phyloP scores from a whole-genome alignment of 2,797 vertebrate species.

The Thalassophryne amazonica region DNA sequence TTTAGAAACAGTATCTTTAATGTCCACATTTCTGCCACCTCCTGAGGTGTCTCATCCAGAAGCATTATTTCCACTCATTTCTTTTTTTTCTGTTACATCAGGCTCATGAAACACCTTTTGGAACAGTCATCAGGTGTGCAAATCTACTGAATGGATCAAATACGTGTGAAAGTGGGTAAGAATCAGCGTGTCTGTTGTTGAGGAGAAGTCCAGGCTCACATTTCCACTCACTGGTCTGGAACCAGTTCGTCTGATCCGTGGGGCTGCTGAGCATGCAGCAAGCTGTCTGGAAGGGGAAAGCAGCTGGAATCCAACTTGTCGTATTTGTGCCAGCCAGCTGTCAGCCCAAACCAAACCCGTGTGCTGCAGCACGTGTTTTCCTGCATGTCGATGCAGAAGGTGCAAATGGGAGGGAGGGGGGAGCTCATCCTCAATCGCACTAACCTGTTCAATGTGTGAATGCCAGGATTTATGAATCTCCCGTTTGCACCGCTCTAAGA shows the following conservation, averaged over 20 bases:
- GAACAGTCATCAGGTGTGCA: background rate
- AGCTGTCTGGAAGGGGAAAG: background rate
- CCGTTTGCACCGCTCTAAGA: no score
- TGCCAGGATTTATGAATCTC: no score
- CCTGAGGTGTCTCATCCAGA: no score
- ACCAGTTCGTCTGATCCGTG: background rate
- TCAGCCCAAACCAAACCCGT: background rate
- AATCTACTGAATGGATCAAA: background rate
- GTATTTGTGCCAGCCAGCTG: conserved; percentile 21
- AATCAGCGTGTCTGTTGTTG: conserved; percentile 5
- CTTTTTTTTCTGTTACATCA: conserved; percentile 7
- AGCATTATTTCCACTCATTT: no score
- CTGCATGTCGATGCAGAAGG: no score
- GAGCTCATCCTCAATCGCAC: no score
- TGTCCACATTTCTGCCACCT: conserved; percentile 6
- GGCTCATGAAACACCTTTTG: background rate
- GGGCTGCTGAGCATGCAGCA: background rate
- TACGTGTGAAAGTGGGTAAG: conserved; percentile 13
- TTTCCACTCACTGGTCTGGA: conserved; percentile 3
- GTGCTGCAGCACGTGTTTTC: background rate
- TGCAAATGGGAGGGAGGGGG: no score
- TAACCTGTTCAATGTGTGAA: no score
- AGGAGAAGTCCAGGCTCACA: background rate
- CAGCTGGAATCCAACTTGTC: background rate
- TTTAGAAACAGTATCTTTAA: conserved; percentile 32